Conservation (phyloP, 2,113 vertebrate genomes). For the Callaeas wilsoni region DNA sequence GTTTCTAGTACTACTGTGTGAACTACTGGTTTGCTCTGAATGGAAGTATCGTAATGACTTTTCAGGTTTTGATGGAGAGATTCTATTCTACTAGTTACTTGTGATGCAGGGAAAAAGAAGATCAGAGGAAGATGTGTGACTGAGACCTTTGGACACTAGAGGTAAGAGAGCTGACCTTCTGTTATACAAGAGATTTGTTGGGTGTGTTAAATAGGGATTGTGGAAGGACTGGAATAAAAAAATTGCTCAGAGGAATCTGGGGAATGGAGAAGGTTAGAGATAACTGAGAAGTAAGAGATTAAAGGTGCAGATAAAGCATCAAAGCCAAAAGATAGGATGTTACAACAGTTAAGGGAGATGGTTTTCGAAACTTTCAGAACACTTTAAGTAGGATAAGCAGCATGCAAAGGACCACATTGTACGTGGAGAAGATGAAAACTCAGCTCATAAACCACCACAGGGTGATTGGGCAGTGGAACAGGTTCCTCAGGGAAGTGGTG, state of each 20-base stretch:
- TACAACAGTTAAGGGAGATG: neutral
- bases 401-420: neutral
- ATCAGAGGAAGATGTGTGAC: neutral
- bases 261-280: neutral
- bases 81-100: neutral
- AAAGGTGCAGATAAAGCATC: neutral
- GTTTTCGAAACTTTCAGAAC: neutral
- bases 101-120: neutral
- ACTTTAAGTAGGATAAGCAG: neutral
- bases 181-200: neutral
- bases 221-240: neutral
- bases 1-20: neutral
- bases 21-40: neutral
- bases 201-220: neutral
- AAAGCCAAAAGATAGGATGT: neutral
- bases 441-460: neutral
- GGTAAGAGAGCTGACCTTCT: neutral
- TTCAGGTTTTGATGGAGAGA: neutral
- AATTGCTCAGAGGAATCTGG: neutral
- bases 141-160: neutral
- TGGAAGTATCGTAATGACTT: neutral
- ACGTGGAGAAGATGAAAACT: neutral
- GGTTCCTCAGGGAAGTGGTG: neutral
- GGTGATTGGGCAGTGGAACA: neutral
- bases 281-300: neutral